These are phyloP conservation scores for Panagrolaimus sp. DNA, from an alignment of 1,140 invertebrate genomes.

Conservation along the genomic window DNA sequence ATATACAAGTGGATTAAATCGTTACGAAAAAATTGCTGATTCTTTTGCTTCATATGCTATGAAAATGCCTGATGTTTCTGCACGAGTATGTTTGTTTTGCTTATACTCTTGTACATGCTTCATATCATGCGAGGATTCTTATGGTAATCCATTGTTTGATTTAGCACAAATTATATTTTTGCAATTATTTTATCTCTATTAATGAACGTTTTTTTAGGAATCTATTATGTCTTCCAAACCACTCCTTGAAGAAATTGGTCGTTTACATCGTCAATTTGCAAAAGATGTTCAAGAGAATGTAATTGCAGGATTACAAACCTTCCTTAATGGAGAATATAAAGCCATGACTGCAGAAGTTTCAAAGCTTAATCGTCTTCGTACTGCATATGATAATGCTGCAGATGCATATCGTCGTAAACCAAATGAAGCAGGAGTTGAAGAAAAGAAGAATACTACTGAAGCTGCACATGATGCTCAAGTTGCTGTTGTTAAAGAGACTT, in stretches of 20 bases:
- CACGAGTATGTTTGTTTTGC: not conserved
- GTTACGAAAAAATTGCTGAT: constrained; percentile 10
- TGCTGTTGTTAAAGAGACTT: not conserved
- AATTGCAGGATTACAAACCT: not conserved
- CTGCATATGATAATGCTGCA: not conserved
- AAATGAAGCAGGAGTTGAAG: not conserved
- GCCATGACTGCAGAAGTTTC: not conserved
- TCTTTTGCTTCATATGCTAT: not conserved
- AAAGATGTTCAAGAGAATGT: not conserved
- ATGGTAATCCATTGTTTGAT: too few relatives aligned
- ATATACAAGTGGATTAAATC: not conserved
- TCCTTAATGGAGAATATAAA: not conserved
- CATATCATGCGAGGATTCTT: too few relatives aligned
- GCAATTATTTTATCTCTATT: too few relatives aligned
- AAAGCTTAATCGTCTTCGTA: not conserved
- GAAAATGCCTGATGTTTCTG: not conserved
- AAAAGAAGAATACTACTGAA: not conserved
- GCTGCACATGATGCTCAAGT: not conserved
- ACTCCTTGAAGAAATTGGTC: not conserved
- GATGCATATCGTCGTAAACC: not conserved
- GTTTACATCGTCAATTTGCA: not conserved
- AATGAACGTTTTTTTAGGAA: too few relatives aligned
- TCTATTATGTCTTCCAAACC: not conserved
- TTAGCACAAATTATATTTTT: not conserved
- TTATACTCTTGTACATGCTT: too few relatives aligned